phyloP scores from a whole-genome alignment of 1,140 invertebrate species.

The Meloidogyne exigua region DNA sequence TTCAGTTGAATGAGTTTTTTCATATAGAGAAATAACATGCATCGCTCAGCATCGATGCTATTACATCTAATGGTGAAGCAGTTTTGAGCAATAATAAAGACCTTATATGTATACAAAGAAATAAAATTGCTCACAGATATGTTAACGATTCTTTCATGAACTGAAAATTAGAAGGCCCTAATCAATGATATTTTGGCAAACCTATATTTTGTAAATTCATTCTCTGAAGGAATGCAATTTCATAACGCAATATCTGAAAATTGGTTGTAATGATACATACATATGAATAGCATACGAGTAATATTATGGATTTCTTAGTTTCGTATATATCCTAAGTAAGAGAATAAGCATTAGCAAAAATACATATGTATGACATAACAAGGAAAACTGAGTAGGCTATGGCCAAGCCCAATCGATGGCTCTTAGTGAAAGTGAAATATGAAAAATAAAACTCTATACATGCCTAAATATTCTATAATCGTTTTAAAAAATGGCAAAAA shows the following conservation, averaged over 20 bases:
- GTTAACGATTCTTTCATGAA: neutral
- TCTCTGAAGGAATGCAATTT: neutral
- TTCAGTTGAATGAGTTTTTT: neutral
- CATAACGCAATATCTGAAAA: neutral
- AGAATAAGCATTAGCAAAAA: neutral
- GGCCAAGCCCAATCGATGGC: neutral
- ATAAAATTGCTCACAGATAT: neutral
- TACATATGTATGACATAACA: neutral
- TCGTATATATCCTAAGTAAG: neutral
- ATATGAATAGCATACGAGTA: neutral
- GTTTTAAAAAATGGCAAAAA: no score
- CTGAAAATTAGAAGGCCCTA: neutral
- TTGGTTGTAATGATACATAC: neutral
- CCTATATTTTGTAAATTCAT: neutral
- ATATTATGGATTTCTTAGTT: neutral
- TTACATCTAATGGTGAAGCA: neutral
- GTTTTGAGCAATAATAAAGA: neutral
- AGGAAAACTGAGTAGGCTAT: neutral
- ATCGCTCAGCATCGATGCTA: slow-evolving; percentile 1
- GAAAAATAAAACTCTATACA: no score
- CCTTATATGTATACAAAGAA: no score
- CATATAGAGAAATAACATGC: neutral
- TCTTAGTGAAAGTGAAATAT: no score
- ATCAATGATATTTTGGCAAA: neutral
- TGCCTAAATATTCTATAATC: no score